Percentiles rank a stretch among this genome's conserved stretches.
Evolutionary conservation across 37 sponge, comb jelly and placozoan species (phyloP).

Genomic region (Amphimedon queenslandica): DNA sequence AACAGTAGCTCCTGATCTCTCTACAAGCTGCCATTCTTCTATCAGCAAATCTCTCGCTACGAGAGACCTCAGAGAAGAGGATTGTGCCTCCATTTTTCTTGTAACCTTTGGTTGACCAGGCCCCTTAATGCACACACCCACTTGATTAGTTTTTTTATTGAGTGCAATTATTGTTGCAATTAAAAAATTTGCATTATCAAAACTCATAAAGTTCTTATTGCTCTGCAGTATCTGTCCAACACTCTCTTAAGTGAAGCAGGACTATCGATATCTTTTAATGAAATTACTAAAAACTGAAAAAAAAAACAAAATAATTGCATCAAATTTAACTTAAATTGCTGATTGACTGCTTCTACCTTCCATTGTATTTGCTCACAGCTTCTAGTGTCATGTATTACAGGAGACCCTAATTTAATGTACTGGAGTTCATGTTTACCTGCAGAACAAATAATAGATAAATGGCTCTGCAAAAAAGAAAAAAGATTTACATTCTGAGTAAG

Average conservation of each 20-base stretch:
- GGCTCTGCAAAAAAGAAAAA: background rate
- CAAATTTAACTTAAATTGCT: background rate
- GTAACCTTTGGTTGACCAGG: background rate
- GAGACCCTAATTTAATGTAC: conserved; percentile 55
- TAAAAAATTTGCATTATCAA: background rate
- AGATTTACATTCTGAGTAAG: conserved; percentile 71
- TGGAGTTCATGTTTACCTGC: conserved; percentile 69
- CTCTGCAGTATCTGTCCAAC: conserved; percentile 48
- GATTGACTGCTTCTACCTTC: conserved; percentile 53
- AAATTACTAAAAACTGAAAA: conserved; percentile 25
- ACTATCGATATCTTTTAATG: conserved; percentile 18
- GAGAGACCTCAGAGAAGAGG: background rate
- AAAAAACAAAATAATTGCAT: background rate
- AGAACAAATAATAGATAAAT: background rate
- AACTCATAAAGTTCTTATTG: conserved; percentile 35
- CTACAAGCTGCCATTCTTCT: conserved; percentile 40
- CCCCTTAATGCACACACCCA: background rate
- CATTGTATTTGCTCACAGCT: conserved; percentile 78
- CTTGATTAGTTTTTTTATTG: too few relatives aligned
- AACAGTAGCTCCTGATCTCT: conserved; percentile 9
- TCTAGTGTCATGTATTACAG: conserved; percentile 60
- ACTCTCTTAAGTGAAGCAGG: conserved; percentile 27
- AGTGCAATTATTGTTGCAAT: too few relatives aligned
- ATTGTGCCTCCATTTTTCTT: too few relatives aligned
- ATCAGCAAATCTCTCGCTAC: conserved; percentile 22